These are phyloP conservation scores for Lonchura striata DNA, from an alignment of 2,113 vertebrate species.

Conservation along the genomic window DNA sequence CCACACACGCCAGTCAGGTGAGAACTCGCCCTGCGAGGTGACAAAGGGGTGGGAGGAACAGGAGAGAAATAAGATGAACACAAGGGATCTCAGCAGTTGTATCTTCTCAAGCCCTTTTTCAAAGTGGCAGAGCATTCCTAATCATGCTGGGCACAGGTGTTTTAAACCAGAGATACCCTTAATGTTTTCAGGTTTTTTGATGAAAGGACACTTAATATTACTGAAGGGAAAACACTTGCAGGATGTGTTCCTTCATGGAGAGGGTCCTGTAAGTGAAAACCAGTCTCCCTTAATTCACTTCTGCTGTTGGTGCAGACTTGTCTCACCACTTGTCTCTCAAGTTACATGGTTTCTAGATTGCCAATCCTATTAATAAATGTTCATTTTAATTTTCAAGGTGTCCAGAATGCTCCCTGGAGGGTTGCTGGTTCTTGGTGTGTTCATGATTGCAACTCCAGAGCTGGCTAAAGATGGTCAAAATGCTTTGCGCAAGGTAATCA, in stretches of 20 bases:
- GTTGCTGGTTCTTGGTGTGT: slow-evolving; percentile 85
- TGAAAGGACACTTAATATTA: not conserved
- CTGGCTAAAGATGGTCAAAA: slow-evolving; percentile 80
- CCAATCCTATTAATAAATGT: not conserved
- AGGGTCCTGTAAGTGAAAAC: not conserved
- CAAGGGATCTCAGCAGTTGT: not conserved
- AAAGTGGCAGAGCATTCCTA: not conserved
- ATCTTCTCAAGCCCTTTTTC: not conserved
- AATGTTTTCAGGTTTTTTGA: not conserved
- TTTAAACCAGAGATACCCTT: not conserved
- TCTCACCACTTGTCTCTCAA: not conserved
- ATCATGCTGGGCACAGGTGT: rapidly evolving
- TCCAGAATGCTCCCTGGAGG: slow-evolving; percentile 93
- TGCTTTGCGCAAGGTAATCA: slow-evolving; percentile 79
- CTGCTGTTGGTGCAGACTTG: not conserved
- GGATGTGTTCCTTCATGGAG: not conserved
- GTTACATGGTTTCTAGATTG: not conserved
- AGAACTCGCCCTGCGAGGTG: not conserved
- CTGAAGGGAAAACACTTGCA: not conserved
- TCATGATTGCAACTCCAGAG: slow-evolving; percentile 81
- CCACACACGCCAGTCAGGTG: slow-evolving; percentile 89
- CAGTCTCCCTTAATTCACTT: not conserved
- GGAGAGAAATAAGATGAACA: not conserved
- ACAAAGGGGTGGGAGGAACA: not conserved
- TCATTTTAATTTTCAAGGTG: slow-evolving; percentile 72